Evolutionary conservation across 2,797 vertebrate genomes (phyloP).

Genomic region (Streptopelia turtur): DNA sequence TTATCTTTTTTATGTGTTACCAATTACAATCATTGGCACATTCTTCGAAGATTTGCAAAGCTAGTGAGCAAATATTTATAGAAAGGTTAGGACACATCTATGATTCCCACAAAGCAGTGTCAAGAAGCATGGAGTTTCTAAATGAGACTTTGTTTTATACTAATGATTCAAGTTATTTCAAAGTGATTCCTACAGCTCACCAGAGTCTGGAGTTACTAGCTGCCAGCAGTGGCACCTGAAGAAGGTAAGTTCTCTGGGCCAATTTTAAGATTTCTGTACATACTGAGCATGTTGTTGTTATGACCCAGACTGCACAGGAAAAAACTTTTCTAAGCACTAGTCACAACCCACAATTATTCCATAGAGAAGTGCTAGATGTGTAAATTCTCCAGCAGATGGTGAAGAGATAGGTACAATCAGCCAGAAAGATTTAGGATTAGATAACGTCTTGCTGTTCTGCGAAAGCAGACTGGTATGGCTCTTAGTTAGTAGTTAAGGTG

Average conservation of each 20-base stretch:
- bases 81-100: not conserved
- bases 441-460: not conserved
- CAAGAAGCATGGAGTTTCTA: not conserved
- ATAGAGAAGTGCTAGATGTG: not conserved
- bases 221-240: not conserved
- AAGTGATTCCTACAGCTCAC: not conserved
- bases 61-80: conserved; percentile 50
- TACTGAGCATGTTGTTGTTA: not conserved
- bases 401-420: not conserved
- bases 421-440: not conserved
- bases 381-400: not conserved
- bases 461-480: not conserved
- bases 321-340: not conserved
- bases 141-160: not conserved
- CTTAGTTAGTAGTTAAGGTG: not conserved
- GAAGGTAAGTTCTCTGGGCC: not conserved
- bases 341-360: not conserved
- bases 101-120: not conserved
- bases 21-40: conserved; percentile 47
- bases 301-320: not conserved
- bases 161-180: not conserved
- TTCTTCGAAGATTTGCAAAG: conserved; percentile 52
- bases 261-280: not conserved
- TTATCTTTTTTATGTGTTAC: conserved; percentile 71
- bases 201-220: not conserved